Evolutionary conservation across 2,113 vertebrate genomes (phyloP), one percentile per base, ranked within the genome.

Genomic region (Oplegnathus fasciatus): DNA sequence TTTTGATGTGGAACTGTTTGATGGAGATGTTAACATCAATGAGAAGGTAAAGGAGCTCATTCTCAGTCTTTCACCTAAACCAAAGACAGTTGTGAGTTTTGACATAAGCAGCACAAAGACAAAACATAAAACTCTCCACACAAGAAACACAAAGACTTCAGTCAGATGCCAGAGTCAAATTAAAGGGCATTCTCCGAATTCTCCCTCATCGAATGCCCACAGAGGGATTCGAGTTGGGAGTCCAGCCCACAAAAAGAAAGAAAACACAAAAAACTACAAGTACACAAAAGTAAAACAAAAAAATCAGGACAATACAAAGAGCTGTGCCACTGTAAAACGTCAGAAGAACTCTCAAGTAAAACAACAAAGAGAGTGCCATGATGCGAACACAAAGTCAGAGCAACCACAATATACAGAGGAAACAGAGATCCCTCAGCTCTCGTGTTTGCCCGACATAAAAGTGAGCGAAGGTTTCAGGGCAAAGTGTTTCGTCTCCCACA

Each of bases 1-100:
- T 18, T 90, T 98, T 83, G 87, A 94, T 73, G 82, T 97, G 32
- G 96, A 97, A 44, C 89, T 99, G 79, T 97, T 96, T 91, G 96
- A 97, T 92, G 96, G 95, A 44, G 88, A 92, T 50, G 52, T 96
- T 11, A 94, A 95, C 78, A 88, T 99, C 86, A 98, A 96, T 91
- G 64, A 96, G 73, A 95, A 96, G 92, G 92, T 98, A 40, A 95
- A 95, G 89, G 92, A 96, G 61, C 93, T 97, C 37, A 66, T 97
- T 76, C 5, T 86, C 62, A 89, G 85, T 70, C 85, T 90, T 48
- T 50, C 65, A 57, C 72, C 78, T 2, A 87, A 89, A 62, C 75
- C 86, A 68, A 80, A 91, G 22, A 37, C 58, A 6, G 44, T n/a
- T 50, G 57, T 69, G n/a, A 75, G 9, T 26, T 83, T 60, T 30